These are phyloP conservation scores for Ruditapes philippinarum DNA, from an alignment of 1,140 invertebrate species.

Conservation along the genomic window DNA sequence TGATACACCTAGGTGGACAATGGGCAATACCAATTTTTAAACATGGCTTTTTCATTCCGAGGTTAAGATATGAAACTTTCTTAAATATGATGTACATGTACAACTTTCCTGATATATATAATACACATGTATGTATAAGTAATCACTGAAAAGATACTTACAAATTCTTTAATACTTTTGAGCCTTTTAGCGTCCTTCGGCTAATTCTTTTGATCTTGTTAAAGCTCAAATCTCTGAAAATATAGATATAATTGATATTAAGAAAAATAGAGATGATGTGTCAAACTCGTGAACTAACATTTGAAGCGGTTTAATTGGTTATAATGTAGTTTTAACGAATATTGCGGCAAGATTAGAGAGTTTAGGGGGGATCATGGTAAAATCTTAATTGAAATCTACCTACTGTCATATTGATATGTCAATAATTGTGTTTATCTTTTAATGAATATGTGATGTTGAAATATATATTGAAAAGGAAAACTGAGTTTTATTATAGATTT, in stretches of 20 bases:
- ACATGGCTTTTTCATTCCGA: too few species aligned
- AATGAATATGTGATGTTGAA: not conserved
- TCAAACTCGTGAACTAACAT: not conserved
- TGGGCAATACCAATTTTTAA: too few species aligned
- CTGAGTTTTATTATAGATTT: too few species aligned
- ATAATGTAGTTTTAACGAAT: not conserved
- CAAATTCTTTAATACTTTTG: slow-evolving; percentile 59
- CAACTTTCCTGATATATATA: too few species aligned
- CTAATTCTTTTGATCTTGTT: slow-evolving; percentile 51
- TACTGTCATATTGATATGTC: not conserved
- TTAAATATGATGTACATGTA: too few species aligned
- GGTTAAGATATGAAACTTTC: too few species aligned
- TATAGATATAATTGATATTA: not conserved
- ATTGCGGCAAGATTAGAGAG: not conserved
- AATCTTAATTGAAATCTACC: slow-evolving; percentile 34
- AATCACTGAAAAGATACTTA: slow-evolving; percentile 45
- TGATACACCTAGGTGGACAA: too few species aligned
- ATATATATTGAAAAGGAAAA: too few species aligned
- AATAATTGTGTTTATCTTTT: slow-evolving; percentile 7
- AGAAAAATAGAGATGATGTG: not conserved
- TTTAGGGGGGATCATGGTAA: not conserved
- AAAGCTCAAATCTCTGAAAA: slow-evolving; percentile 65
- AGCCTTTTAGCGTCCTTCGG: slow-evolving; percentile 53
- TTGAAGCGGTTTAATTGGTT: not conserved
- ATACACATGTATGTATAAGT: too few species aligned